Base-by-base conservation (phyloP, 2,113 vertebrate genomes). In the Antechinus flavipes region DNA sequence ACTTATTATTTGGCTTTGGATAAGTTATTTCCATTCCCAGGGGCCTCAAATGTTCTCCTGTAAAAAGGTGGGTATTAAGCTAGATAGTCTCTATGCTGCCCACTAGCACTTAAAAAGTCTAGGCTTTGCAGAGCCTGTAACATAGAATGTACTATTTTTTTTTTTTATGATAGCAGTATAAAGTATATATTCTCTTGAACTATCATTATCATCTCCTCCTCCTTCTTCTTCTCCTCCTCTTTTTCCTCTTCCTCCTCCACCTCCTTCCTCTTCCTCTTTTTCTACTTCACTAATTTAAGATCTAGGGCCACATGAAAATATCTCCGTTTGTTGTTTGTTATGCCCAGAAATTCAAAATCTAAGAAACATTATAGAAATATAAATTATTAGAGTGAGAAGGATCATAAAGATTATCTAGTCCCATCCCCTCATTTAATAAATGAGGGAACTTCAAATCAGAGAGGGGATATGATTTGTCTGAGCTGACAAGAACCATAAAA, bases 401-500 rank as follows among this genome's bases (percentile, higher is more conserved):
- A 42, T 19, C 68, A 42, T 84, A 84, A 19, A 84, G 68, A 30
- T 61, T 30, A 26, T 3, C 19, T 25, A 54, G 50, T 10, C 93
- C 35, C 84, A 19, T 8, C 1, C 2, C 68, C 26, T 91, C 90
- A 47, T 96, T 95, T 90, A 58, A 92, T 2, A 95, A 68, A 42
- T 49, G 22, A 42, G n/a, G 0, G 30, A 35, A 68, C 30, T 35
- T 35, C 90, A 61, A 94, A 92, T 94, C 54, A 91, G 30, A 93
- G 30, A 49, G 42, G 25, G 84, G 94, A 93, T 92, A 30, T 96
- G 95, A 96, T 95, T 97, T 93, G 92, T 94, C 47, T 94, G 55
- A 93, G 93, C 93, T 93, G 58, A 61, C 54, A 91, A 96, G 55
- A 91, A 94, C 89, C 90, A 93, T 92, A 95, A 94, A 97, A 93